phyloP scores from a whole-genome alignment of 1,140 invertebrate genomes.

The Cydia fagiglandana region DNA sequence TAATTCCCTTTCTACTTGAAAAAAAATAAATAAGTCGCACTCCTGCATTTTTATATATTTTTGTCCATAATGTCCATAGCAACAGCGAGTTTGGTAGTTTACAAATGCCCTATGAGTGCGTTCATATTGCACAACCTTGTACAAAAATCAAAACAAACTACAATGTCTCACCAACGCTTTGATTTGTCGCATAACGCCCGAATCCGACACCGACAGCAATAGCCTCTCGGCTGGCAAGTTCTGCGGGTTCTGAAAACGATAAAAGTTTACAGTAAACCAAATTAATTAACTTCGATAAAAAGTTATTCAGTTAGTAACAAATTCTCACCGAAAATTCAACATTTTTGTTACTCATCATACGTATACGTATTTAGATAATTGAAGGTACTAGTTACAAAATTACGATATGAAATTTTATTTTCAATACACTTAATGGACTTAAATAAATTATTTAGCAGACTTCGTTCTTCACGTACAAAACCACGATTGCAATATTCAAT shows the following conservation, averaged over 20 bases:
- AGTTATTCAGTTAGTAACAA: conserved; percentile 25
- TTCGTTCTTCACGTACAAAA: not conserved
- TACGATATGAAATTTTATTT: not conserved
- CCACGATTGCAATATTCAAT: conserved; percentile 29
- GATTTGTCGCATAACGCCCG: conserved; percentile 65
- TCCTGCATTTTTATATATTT: too few relatives aligned
- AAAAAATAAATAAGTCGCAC: too few relatives aligned
- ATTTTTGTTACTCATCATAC: conserved; percentile 37
- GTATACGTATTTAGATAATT: not conserved
- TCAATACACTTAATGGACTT: not conserved
- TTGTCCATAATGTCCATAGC: not conserved
- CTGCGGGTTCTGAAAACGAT: conserved; percentile 68
- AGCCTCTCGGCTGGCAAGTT: conserved; percentile 67
- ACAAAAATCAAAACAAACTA: conserved; percentile 3
- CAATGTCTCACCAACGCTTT: conserved; percentile 68
- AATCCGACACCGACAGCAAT: conserved; percentile 58
- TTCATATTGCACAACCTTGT: conserved; percentile 9
- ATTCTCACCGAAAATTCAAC: conserved; percentile 39
- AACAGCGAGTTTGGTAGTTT: not conserved
- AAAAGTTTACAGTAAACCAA: not conserved
- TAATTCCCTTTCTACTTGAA: too few relatives aligned
- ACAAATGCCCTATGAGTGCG: not conserved
- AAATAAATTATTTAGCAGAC: conserved; percentile 15
- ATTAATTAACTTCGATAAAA: conserved; percentile 33
- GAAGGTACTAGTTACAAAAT: not conserved